A percentile compares a stretch with the other conserved stretches of the same genome.
Evolutionary conservation across 2,113 vertebrate genomes (phyloP).

Genomic region (Etheostoma spectabile): DNA sequence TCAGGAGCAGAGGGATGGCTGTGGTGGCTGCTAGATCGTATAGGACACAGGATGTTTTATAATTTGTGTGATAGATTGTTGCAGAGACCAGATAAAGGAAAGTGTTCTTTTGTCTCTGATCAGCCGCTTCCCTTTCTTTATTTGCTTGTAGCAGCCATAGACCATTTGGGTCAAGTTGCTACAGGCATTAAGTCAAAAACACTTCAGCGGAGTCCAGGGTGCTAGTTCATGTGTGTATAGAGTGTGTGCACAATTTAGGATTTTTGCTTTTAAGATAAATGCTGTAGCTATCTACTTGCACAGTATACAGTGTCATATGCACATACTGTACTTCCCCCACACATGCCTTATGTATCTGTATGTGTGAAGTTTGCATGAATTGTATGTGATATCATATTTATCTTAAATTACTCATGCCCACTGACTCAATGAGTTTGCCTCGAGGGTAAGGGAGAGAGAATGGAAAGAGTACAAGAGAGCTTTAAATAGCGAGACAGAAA

Average conservation of each 20-base stretch:
- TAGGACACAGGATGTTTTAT: not conserved
- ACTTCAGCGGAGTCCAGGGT: conserved; percentile 21
- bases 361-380: conserved; percentile 41
- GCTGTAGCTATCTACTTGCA: not conserved
- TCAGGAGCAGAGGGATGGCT: conserved; percentile 9
- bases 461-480: conserved; percentile 43
- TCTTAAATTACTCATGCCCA: conserved; percentile 50
- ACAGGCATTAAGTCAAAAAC: conserved; percentile 50
- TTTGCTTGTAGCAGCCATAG: conserved; percentile 44
- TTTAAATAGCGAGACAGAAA: conserved; percentile 44
- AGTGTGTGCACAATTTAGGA: not conserved
- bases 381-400: conserved; percentile 37
- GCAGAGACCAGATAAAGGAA: conserved; percentile 41
- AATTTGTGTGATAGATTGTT: conserved; percentile 32
- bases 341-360: not conserved
- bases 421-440: conserved; percentile 65
- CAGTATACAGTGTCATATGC: not conserved
- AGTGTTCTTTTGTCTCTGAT: conserved; percentile 52
- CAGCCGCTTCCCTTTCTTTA: conserved; percentile 23
- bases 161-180: conserved; percentile 72
- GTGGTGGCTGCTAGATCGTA: not conserved
- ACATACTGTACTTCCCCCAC: not conserved
- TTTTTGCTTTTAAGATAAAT: not conserved
- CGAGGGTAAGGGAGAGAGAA: conserved; percentile 38
- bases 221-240: conserved; percentile 36